Percentiles rank a stretch among this genome's conserved stretches.
Evolutionary conservation across 1,140 invertebrate species (phyloP).

Genomic region (Bombus vancouverensis): DNA sequence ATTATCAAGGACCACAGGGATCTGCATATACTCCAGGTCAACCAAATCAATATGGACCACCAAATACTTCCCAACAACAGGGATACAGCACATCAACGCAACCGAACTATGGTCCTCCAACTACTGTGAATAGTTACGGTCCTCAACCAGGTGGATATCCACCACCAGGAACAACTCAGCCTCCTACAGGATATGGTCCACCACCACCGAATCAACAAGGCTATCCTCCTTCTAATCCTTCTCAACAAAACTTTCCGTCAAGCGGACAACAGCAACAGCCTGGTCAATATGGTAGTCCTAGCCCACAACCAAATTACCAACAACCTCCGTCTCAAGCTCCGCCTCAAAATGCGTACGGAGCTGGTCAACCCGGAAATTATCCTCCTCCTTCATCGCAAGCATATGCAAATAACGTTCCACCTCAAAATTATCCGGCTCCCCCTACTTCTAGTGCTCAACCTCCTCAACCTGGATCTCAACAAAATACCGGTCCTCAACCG

Average conservation of each 20-base stretch:
- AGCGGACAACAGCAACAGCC: conserved; percentile 76
- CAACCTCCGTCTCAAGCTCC: conserved; percentile 79
- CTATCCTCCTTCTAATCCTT: conserved; percentile 77
- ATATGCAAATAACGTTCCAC: conserved; percentile 79
- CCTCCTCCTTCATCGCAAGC: conserved; percentile 79
- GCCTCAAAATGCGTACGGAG: conserved; percentile 78
- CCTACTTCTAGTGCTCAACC: conserved; percentile 76
- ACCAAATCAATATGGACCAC: conserved; percentile 79
- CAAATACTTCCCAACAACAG: conserved; percentile 77
- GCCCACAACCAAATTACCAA: conserved; percentile 79
- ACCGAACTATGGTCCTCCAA: conserved; percentile 80
- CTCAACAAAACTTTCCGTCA: conserved; percentile 78
- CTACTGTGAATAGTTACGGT: conserved; percentile 79
- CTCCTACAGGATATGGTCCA: conserved; percentile 79
- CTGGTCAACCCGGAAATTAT: conserved; percentile 78
- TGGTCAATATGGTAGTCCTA: conserved; percentile 79
- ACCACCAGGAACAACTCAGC: conserved; percentile 75
- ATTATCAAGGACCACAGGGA: conserved; percentile 80
- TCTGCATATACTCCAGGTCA: conserved; percentile 76
- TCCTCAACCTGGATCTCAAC: conserved; percentile 76
- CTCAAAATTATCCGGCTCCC: conserved; percentile 78
- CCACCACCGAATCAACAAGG: conserved; percentile 80
- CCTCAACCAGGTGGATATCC: conserved; percentile 79
- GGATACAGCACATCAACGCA: conserved; percentile 75
- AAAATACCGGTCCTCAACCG: conserved; percentile 74